Evolutionary conservation across 2,113 vertebrate species (phyloP).

Genomic region (Henicopernis longicauda): DNA sequence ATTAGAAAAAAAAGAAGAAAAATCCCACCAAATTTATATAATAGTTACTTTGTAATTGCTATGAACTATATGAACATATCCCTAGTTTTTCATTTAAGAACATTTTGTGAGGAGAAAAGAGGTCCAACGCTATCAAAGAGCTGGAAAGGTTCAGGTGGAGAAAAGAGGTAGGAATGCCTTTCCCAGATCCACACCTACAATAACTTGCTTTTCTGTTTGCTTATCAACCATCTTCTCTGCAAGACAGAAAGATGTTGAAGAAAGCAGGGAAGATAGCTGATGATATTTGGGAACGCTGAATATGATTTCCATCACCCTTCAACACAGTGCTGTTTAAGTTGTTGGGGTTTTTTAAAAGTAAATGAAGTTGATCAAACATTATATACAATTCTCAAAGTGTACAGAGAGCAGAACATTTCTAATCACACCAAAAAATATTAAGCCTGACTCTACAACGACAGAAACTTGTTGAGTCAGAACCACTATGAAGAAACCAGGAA

Average conservation of each 20-base stretch:
- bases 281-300: neutral
- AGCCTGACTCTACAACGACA: neutral
- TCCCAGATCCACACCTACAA: neutral
- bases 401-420: neutral
- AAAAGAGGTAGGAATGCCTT: neutral
- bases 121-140: neutral
- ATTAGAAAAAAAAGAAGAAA: neutral
- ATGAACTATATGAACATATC: neutral
- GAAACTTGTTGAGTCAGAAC: neutral
- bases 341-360: neutral
- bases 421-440: neutral
- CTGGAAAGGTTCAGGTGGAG: neutral
- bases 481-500: neutral
- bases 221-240: neutral
- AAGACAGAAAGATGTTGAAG: neutral
- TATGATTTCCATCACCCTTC: neutral
- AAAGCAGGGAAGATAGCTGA: neutral
- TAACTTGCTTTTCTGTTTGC: neutral
- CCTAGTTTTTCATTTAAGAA: slow-evolving; percentile 10
- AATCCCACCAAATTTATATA: neutral
- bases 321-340: neutral
- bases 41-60: slow-evolving; percentile 13
- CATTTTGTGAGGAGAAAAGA: slow-evolving; percentile 12
- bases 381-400: neutral
- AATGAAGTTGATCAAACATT: neutral